These are phyloP conservation scores for Altica lythri DNA, from an alignment of 2,888 invertebrate genomes.

Conservation along the genomic window DNA sequence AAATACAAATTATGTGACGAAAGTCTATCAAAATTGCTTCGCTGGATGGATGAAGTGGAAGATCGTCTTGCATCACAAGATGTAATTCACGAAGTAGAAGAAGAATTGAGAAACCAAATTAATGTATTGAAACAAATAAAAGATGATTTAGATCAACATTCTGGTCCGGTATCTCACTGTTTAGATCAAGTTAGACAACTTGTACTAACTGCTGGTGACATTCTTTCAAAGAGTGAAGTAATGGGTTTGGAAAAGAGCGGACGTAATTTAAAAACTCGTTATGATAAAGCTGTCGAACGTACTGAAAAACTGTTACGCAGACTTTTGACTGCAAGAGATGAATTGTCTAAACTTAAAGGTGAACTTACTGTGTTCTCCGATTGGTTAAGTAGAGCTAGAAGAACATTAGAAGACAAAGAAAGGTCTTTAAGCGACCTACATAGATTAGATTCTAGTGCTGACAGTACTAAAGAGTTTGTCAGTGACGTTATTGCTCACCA, in stretches of 20 bases:
- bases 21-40: slow-evolving; percentile 78
- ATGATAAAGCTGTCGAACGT: slow-evolving; percentile 80
- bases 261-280: slow-evolving; percentile 79
- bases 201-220: slow-evolving; percentile 86
- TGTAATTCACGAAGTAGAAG: slow-evolving; percentile 83
- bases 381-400: slow-evolving; percentile 83
- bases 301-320: slow-evolving; percentile 78
- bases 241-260: slow-evolving; percentile 85
- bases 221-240: slow-evolving; percentile 90
- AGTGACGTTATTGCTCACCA: slow-evolving; percentile 95
- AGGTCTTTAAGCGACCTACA: slow-evolving; percentile 77
- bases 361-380: slow-evolving; percentile 80
- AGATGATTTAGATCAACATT: slow-evolving; percentile 86
- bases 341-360: slow-evolving; percentile 83
- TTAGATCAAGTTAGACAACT: slow-evolving; percentile 89
- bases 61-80: slow-evolving; percentile 83
- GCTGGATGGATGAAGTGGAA: slow-evolving; percentile 87
- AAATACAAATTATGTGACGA: slow-evolving; percentile 92
- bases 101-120: slow-evolving; percentile 86
- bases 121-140: slow-evolving; percentile 88
- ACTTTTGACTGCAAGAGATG: slow-evolving; percentile 80
- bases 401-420: slow-evolving; percentile 84
- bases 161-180: slow-evolving; percentile 81
- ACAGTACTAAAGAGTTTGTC: slow-evolving; percentile 85
- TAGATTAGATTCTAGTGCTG: slow-evolving; percentile 71